These are phyloP conservation scores for Cottus gobio DNA, from an alignment of 2,113 vertebrate species.

Conservation along the genomic window DNA sequence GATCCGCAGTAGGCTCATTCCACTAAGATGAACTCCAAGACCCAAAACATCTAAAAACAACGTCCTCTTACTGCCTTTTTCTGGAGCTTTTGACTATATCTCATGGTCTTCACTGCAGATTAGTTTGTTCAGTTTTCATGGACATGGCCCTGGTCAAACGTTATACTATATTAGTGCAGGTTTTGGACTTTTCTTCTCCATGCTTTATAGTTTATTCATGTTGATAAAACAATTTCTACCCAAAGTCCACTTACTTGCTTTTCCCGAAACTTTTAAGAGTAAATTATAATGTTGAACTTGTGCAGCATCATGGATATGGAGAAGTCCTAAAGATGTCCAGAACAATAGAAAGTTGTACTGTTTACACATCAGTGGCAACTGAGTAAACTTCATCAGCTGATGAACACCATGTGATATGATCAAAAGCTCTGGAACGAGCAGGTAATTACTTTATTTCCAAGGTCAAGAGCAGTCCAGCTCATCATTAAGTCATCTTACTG, in stretches of 20 bases:
- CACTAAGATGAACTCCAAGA: conserved; percentile 5
- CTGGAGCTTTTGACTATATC: conserved; percentile 6
- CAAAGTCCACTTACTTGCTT: background rate
- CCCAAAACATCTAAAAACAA: background rate
- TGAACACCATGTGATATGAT: background rate
- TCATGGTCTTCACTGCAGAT: conserved; percentile 15
- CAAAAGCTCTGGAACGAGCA: conserved; percentile 1
- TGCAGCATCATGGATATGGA: background rate
- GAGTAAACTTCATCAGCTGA: background rate
- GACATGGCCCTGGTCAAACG: background rate
- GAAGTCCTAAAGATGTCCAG: background rate
- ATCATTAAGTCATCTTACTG: background rate
- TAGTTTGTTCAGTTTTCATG: conserved; percentile 4
- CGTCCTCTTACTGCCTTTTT: background rate
- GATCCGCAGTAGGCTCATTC: conserved; percentile 1
- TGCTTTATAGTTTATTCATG: background rate
- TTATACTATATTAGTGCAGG: background rate
- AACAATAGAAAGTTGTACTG: background rate
- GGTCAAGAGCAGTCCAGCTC: background rate
- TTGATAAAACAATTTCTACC: background rate
- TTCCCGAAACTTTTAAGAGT: background rate
- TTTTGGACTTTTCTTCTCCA: background rate
- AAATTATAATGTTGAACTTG: background rate
- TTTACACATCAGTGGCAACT: background rate
- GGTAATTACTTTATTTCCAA: background rate